Evolutionary conservation across 2,113 vertebrate species (phyloP).

Genomic region (Osmerus eperlanus): DNA sequence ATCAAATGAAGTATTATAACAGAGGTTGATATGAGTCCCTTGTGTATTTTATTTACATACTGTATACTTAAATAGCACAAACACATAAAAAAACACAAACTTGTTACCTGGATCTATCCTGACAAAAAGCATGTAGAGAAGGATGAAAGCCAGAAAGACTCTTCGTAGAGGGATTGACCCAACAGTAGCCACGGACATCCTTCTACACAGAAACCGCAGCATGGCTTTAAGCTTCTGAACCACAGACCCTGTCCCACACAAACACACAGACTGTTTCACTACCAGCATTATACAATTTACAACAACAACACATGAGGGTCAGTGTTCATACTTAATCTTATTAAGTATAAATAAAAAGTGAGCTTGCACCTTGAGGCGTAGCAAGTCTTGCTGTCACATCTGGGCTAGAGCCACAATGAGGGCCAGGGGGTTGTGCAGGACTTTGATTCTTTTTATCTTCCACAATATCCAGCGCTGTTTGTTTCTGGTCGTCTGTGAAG

Average conservation of each 20-base stretch:
- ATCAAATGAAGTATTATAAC: not conserved
- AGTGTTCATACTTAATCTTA: not conserved
- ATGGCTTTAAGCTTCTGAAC: conserved; percentile 66
- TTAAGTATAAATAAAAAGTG: not conserved
- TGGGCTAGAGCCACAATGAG: not conserved
- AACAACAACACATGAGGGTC: not conserved
- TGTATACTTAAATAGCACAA: not conserved
- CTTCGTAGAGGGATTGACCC: conserved; percentile 72
- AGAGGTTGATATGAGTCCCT: not conserved
- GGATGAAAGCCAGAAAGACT: conserved; percentile 72
- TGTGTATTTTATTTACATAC: not conserved
- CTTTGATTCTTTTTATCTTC: conserved; percentile 44
- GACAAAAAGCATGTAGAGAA: conserved; percentile 82
- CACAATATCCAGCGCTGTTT: conserved; percentile 57
- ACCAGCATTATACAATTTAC: not conserved
- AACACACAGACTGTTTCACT: not conserved
- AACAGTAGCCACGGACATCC: conserved; percentile 59
- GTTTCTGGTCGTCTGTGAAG: conserved; percentile 70
- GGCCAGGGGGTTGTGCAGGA: not conserved
- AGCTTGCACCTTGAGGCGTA: conserved; percentile 50
- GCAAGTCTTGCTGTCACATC: not conserved
- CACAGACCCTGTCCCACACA: conserved; percentile 62
- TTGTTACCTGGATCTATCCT: conserved; percentile 84
- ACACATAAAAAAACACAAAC: not conserved
- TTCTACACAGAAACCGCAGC: conserved; percentile 67